A percentile compares a stretch with the other conserved stretches of the same genome.
Evolutionary conservation across 1,140 invertebrate genomes (phyloP).

Genomic region (Scylla paramamosain): DNA sequence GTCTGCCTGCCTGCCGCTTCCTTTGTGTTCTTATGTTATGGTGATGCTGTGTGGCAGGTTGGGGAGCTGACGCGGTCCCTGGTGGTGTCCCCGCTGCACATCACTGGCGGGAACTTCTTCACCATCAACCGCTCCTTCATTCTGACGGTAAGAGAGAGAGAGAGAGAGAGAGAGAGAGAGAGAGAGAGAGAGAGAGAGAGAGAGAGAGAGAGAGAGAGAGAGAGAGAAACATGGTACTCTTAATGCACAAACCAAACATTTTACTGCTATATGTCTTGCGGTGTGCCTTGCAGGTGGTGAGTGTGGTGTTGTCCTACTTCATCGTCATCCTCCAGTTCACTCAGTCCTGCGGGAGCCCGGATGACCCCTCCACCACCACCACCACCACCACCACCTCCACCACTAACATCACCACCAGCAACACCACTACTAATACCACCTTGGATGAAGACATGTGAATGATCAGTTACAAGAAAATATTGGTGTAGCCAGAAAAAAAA

Average conservation of each 20-base stretch:
- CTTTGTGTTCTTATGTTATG: neutral
- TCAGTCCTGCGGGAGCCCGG: constrained; percentile 31
- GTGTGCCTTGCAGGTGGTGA: constrained; percentile 33
- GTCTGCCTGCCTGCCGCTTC: neutral
- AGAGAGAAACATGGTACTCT: too few species aligned
- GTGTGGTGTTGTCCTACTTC: constrained; percentile 51
- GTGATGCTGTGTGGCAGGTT: neutral
- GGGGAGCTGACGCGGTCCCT: constrained; percentile 48
- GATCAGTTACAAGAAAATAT: too few species aligned
- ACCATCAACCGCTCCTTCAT: constrained; percentile 65
- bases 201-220: too few species aligned
- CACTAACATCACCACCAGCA: neutral
- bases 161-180: neutral
- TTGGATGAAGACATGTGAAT: too few species aligned
- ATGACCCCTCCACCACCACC: neutral
- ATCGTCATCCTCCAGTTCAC: constrained; percentile 57
- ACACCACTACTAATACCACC: too few species aligned
- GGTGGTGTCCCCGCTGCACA: constrained; percentile 22
- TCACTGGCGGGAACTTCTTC: constrained; percentile 66
- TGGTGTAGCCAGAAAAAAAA: too few species aligned
- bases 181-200: too few species aligned
- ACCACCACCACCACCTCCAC: neutral
- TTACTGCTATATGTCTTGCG: too few species aligned
- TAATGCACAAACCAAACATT: too few species aligned
- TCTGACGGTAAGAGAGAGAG: constrained; percentile 49